Conservation (phyloP, 2,888 invertebrate species). For the Trachelus troglodyta region DNA sequence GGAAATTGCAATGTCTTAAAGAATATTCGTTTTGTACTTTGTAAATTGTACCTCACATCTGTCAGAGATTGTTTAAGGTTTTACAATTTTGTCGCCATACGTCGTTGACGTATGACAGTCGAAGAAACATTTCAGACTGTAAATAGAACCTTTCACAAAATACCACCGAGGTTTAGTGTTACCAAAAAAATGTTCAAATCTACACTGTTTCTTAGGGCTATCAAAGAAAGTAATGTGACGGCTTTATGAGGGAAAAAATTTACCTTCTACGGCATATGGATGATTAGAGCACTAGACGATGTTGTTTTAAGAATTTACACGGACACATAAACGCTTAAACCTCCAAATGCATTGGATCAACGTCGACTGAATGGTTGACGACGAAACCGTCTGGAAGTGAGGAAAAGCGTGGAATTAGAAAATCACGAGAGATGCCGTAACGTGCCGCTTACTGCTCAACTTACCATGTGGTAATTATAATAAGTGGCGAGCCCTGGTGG, state of each 20-base stretch:
- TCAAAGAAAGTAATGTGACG: not conserved
- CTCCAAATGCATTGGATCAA: not conserved
- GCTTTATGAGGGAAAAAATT: not conserved
- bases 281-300: not conserved
- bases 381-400: not conserved
- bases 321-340: not conserved
- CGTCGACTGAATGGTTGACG: not conserved
- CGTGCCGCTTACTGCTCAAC: not conserved
- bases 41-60: not conserved
- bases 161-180: not conserved
- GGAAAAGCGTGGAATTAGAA: not conserved
- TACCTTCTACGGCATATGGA: slow-evolving; percentile 1
- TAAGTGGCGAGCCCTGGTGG: not conserved
- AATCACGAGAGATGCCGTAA: slow-evolving; percentile 9
- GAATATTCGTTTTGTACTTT: not conserved
- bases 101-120: not conserved
- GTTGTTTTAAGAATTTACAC: not conserved
- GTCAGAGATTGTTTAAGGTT: not conserved
- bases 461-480: not conserved
- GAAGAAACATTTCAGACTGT: not conserved
- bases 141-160: not conserved
- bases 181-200: not conserved
- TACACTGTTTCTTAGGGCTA: not conserved
- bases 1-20: not conserved
- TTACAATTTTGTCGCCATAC: not conserved